A percentile compares a stretch with the other conserved stretches of the same genome.
Evolutionary conservation across 2,797 vertebrate species (phyloP).

Genomic region (Calcarius lapponicus): DNA sequence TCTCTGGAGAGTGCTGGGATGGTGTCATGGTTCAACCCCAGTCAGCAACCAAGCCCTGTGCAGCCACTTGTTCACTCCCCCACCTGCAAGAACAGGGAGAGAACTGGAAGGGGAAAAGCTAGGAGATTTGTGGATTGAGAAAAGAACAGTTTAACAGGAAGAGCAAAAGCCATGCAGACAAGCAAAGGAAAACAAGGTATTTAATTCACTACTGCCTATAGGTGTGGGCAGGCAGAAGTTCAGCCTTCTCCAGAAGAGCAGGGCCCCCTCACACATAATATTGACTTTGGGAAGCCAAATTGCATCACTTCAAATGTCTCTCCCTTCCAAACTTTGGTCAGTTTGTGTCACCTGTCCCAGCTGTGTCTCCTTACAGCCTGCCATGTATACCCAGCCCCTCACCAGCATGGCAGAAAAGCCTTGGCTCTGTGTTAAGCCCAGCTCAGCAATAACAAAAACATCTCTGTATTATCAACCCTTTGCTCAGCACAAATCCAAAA

Average conservation of each 20-base stretch:
- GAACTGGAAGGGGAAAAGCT: not conserved
- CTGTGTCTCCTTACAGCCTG: not conserved
- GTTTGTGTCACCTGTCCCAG: not conserved
- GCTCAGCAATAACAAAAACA: not conserved
- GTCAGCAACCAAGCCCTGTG: not conserved
- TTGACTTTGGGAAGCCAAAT: not conserved
- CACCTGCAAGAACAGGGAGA: not conserved
- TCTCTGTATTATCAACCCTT: not conserved
- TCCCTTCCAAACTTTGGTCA: not conserved
- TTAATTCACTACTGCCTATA: not conserved
- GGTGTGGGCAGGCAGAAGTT: not conserved
- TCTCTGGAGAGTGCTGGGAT: not conserved
- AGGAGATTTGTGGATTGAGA: not conserved
- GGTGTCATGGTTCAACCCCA: not conserved
- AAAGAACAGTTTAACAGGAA: not conserved
- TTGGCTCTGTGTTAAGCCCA: not conserved
- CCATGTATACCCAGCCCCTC: not conserved
- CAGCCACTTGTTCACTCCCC: not conserved
- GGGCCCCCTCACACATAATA: fast-evolving
- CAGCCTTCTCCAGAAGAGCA: not conserved
- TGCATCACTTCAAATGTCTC: not conserved
- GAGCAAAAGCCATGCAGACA: not conserved
- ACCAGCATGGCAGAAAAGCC: not conserved
- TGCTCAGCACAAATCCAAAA: not conserved
- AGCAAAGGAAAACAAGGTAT: not conserved